Conservation (phyloP, 2,797 vertebrate genomes). For the Ibycter americanus region DNA sequence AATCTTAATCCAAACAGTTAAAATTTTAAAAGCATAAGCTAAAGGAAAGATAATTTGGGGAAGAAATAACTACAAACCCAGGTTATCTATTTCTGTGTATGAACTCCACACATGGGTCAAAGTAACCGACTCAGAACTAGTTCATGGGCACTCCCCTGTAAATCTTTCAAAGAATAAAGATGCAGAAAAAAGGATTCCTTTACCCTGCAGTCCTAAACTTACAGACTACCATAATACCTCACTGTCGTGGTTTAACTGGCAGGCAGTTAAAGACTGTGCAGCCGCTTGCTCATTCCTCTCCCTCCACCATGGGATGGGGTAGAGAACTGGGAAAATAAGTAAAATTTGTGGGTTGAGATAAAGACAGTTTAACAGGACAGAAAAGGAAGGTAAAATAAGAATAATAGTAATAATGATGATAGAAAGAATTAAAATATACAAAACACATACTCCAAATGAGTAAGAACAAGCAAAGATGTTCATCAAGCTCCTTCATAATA, state of each 20-base stretch:
- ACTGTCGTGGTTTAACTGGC: too few relatives aligned
- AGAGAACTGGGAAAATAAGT: too few relatives aligned
- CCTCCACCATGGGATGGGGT: too few relatives aligned
- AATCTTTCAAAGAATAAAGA: not conserved
- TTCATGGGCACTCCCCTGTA: not conserved
- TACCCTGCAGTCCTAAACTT: not conserved
- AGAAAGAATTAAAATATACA: too few relatives aligned
- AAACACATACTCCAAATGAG: not conserved
- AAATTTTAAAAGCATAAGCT: not conserved
- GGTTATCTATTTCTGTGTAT: rapidly evolving
- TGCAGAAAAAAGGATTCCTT: not conserved
- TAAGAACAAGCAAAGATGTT: not conserved
- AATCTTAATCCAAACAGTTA: not conserved
- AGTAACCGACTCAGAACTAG: not conserved
- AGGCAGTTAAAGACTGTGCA: too few relatives aligned
- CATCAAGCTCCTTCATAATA: not conserved
- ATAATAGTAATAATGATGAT: too few relatives aligned
- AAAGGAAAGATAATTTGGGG: not conserved
- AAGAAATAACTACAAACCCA: not conserved
- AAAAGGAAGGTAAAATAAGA: too few relatives aligned
- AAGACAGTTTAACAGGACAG: too few relatives aligned
- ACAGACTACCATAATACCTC: not conserved
- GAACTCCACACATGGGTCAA: not conserved
- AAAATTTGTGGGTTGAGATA: too few relatives aligned
- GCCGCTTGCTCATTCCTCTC: too few relatives aligned